Evolutionary conservation across 2,888 invertebrate species (phyloP), one percentile per base, ranked within the genome.

Genomic region (Eupithecia dodoneata): DNA sequence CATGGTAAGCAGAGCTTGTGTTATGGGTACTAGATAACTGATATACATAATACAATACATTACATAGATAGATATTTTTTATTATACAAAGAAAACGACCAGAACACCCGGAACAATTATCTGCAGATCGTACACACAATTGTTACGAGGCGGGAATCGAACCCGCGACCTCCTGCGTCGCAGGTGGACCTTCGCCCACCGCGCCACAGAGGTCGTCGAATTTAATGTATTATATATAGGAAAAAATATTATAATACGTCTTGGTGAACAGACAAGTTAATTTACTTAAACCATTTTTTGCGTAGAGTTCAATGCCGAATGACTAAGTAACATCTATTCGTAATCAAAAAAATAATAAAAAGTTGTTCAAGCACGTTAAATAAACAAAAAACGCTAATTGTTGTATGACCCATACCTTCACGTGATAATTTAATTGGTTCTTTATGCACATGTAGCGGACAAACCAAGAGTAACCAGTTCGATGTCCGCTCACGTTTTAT

Each of bases 371-470:
- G 63, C 63, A 63, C 63, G 63, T 63, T 63, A 30, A 63, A 18
- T 30, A 30, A 63, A 63, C 30, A 63, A 63, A 59, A 55, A 63
- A 63, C 30, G 30, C 12, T 30, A 63, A 63, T 63, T 59, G 9
- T 18, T 63, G 2, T 63, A 30, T 63, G 63, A 30, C 30, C 18
- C 63, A 63, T 12, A 63, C 42, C 49, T 66, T 73, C 73, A 73
- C n/a, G 73, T 73, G 66, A 15, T 73, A 49, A 66, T 65, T 73
- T 66, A 12, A 15, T 30, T 49, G 65, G 30, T 44, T 44, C 63
- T 30, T 65, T 65, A 44, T 67, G 18, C 52, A 74, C 18, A 49
- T 55, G 6, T 47, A 74, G 49, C 69, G 74, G 74, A 71, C 49
- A 41, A 15, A 63, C n/a, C 18, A 63, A 59, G 7, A 59, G 55